Base-by-base conservation (phyloP, 2,888 invertebrate species). In the Cataglyphis livida region DNA sequence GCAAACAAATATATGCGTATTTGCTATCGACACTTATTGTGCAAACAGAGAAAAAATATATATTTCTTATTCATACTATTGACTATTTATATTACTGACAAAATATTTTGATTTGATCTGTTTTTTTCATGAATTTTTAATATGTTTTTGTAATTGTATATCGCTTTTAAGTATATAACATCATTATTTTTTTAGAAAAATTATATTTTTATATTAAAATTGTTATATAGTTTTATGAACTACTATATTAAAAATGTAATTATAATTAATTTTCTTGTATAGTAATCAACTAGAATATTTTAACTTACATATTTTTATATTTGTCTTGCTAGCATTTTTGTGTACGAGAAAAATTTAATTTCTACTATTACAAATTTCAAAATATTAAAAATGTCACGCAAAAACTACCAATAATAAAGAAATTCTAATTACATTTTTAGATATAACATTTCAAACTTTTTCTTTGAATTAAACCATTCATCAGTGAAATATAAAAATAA, bases 401-500 rank as follows among this genome's bases (percentile, higher is more conserved):
- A 48, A 68, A 48, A 41, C 21, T 41, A 25, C 28, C 0, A 10
- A 12, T 32, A 68, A 48, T 44, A 32, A 51, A 51, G 15, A 9
- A 70, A 15, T 68, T 48, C 12, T 66, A 9, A 54, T 35, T 54
- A 35, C 21, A 70, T n/a, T 70, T 68, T 15, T 35, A 70, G 2
- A 21, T 51, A 57, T 51, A 51, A 9, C 21, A 3, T 1, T 51
- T 15, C 5, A 18, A 48, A 48, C 1, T 51, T 51, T 7, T 51
- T 51, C n/a, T n/a, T 51, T 7, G 7, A 7, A n/a, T 51, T 7
- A 51, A 51, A 51, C 0, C 7, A 44, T n/a, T 18, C 51, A n/a
- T 51, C 7, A 1, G n/a, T n/a, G n/a, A 7, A 48, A 48, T 48
- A 18, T 48, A 51, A 51, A 18, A 7, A 51, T 51, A 51, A 51